A percentile compares a stretch with the other conserved stretches of the same genome.
phyloP scores from a whole-genome alignment of 2,113 vertebrate genomes.

The Petromus typicus region DNA sequence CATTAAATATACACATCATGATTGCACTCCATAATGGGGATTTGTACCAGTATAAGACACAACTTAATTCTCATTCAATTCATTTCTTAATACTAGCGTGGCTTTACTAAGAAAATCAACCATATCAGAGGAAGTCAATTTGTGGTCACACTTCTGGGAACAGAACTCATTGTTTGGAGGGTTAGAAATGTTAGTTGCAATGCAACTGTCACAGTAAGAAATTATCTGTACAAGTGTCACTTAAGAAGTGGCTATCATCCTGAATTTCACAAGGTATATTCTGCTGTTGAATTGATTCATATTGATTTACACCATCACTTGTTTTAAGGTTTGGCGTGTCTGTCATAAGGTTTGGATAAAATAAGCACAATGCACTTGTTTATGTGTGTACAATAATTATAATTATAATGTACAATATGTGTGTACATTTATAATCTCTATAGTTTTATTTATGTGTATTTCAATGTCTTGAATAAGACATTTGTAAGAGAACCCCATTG shows the following conservation, averaged over 20 bases:
- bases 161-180: not conserved
- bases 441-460: not conserved
- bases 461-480: not conserved
- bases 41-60: too few species aligned
- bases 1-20: too few species aligned
- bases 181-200: not conserved
- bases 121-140: not conserved
- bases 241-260: not conserved
- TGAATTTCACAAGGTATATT: conserved; percentile 24
- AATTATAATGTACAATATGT: too few species aligned
- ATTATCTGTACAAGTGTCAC: not conserved
- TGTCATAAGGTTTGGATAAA: not conserved
- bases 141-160: conserved; percentile 32
- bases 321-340: not conserved
- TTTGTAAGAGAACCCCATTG: not conserved
- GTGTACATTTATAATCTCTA: not conserved
- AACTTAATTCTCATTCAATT: too few species aligned
- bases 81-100: not conserved
- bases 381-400: not conserved
- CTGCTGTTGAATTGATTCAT: not conserved
- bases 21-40: too few species aligned
- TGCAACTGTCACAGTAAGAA: not conserved
- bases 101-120: not conserved
- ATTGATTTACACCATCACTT: not conserved
- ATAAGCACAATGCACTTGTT: not conserved